Conservation (phyloP, 2,113 vertebrate species). For the Menura novaehollandiae region DNA sequence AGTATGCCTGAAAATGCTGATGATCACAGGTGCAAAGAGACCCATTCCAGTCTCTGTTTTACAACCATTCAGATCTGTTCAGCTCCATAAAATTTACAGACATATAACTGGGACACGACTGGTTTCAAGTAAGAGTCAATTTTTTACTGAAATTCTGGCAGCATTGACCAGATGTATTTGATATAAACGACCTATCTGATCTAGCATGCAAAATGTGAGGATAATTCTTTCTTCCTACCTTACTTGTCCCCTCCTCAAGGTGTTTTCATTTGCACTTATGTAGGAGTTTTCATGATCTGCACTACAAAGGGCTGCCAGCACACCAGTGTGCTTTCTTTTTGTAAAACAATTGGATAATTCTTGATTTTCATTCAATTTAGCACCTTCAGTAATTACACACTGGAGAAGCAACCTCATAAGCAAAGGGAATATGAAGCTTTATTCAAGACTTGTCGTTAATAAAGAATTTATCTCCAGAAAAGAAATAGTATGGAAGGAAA, state of each 20-base stretch:
- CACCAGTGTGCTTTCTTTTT: not conserved
- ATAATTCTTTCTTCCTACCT: not conserved
- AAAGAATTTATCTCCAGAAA: not conserved
- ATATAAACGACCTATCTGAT: not conserved
- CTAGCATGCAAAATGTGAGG: not conserved
- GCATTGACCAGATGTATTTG: not conserved
- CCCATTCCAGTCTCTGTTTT: not conserved
- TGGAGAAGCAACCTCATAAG: not conserved
- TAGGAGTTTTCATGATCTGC: not conserved
- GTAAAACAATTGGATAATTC: not conserved
- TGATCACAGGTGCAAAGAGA: not conserved
- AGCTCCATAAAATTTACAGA: not conserved
- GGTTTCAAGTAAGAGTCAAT: not conserved
- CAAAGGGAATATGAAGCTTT: not conserved
- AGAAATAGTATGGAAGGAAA: not conserved
- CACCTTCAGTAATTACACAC: not conserved
- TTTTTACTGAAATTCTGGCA: not conserved
- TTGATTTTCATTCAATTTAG: not conserved
- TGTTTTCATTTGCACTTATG: not conserved
- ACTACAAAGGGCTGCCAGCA: not conserved
- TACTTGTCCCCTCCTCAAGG: not conserved
- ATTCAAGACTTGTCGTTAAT: not conserved
- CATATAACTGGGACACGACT: not conserved
- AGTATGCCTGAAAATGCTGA: not conserved
- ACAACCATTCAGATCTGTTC: not conserved